These are phyloP conservation scores for Sebastes cheni DNA, from an alignment of 2,797 vertebrate species.

Conservation along the genomic window DNA sequence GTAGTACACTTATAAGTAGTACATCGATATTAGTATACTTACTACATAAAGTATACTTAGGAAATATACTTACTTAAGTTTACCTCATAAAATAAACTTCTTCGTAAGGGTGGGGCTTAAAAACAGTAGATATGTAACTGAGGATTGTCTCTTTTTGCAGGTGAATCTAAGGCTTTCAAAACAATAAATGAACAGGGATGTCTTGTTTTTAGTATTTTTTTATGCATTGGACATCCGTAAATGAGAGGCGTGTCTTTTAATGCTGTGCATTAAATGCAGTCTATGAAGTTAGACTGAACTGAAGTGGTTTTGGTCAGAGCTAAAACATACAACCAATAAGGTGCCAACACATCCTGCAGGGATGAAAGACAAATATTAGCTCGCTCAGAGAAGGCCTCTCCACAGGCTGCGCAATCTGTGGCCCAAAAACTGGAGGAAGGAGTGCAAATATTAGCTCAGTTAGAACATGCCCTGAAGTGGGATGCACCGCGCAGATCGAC, in stretches of 20 bases:
- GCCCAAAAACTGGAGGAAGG: constrained; percentile 1
- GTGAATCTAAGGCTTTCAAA: background rate
- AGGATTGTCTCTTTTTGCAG: background rate
- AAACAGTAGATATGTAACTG: background rate
- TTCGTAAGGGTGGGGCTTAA: background rate
- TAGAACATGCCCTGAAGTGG: background rate
- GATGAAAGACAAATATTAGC: constrained; percentile 51
- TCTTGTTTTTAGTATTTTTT: background rate
- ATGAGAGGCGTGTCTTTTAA: background rate
- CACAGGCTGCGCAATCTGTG: constrained; percentile 35
- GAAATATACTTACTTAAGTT: no score
- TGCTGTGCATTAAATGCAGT: background rate
- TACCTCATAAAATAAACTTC: no score
- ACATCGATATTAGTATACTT: no score
- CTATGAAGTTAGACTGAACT: background rate
- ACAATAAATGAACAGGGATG: background rate
- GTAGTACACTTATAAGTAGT: no score
- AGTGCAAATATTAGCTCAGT: constrained; percentile 22
- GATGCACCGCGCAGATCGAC: background rate
- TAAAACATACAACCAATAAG: constrained; percentile 24
- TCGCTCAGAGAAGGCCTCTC: background rate
- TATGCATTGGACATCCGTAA: background rate
- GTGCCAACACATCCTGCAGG: constrained; percentile 17
- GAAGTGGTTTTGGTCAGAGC: background rate
- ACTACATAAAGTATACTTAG: no score